Evolutionary conservation across 2,888 invertebrate species (phyloP).

Genomic region (Hirtodrosophila alboralis): DNA sequence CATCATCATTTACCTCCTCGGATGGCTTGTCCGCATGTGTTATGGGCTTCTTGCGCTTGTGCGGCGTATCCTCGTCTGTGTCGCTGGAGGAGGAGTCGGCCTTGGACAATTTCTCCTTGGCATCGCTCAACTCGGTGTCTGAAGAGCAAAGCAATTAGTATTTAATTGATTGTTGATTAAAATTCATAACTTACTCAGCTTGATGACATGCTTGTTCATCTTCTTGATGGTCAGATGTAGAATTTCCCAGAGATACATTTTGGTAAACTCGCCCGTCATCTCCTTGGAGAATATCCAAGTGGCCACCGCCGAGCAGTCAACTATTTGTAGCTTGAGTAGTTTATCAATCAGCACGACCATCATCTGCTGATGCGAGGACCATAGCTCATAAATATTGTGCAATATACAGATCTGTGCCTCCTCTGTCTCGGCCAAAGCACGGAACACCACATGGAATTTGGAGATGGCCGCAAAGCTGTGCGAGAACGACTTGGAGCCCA

Average conservation of each 20-base stretch:
- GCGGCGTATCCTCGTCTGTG: slow-evolving; percentile 89
- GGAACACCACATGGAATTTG: slow-evolving; percentile 96
- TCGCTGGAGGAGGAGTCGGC: slow-evolving; percentile 93
- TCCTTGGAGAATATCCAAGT: slow-evolving; percentile 99
- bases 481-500: slow-evolving; percentile 98
- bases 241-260: slow-evolving; percentile 98
- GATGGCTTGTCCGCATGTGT: slow-evolving; percentile 86
- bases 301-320: slow-evolving; percentile 98
- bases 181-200: slow-evolving; percentile 86
- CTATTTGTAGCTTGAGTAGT: slow-evolving; percentile 97
- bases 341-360: slow-evolving; percentile 98
- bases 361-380: slow-evolving; percentile 98
- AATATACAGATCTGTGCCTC: slow-evolving; percentile 98
- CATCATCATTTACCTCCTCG: slow-evolving; percentile 86
- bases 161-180: too few relatives aligned
- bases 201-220: slow-evolving; percentile 97
- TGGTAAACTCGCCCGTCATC: slow-evolving; percentile 96
- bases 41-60: slow-evolving; percentile 85
- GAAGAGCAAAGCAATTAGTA: accelerated
- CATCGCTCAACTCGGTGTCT: slow-evolving; percentile 92
- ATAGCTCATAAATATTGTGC: slow-evolving; percentile 96
- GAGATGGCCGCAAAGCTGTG: slow-evolving; percentile 99
- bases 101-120: slow-evolving; percentile 93
- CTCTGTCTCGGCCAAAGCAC: slow-evolving; percentile 95
- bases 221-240: slow-evolving; percentile 97